Evolutionary conservation across 2,113 vertebrate species (phyloP).

Genomic region (Guaruba guarouba): DNA sequence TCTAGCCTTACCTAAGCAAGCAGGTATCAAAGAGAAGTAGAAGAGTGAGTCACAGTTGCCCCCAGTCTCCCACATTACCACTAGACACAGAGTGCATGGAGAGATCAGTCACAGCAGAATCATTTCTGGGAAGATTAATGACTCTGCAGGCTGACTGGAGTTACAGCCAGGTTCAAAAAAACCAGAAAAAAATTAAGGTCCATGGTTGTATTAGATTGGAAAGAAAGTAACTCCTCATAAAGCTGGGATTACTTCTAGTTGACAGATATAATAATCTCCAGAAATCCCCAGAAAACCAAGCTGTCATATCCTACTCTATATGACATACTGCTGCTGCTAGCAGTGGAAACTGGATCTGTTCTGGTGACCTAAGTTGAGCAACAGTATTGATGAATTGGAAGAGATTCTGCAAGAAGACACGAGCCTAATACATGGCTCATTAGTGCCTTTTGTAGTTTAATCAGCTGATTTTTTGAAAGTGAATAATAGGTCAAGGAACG

Average conservation of each 20-base stretch:
- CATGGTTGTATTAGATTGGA: neutral
- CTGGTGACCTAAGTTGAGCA: neutral
- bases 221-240: neutral
- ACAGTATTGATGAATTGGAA: neutral
- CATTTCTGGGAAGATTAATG: neutral
- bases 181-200: rapidly evolving
- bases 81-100: neutral
- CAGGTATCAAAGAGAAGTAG: neutral
- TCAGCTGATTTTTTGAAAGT: neutral
- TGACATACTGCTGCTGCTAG: too few relatives aligned
- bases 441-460: neutral
- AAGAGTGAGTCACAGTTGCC: neutral
- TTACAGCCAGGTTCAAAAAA: neutral
- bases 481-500: neutral
- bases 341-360: neutral
- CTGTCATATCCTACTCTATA: rapidly evolving
- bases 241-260: neutral
- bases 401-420: neutral
- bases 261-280: neutral
- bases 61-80: rapidly evolving
- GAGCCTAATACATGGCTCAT: neutral
- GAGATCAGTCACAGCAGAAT: neutral
- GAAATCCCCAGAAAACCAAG: neutral
- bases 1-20: neutral
- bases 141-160: neutral